phyloP scores from a whole-genome alignment of 35 echinoderm and acorn worm species.

The Lytechinus variegatus region DNA sequence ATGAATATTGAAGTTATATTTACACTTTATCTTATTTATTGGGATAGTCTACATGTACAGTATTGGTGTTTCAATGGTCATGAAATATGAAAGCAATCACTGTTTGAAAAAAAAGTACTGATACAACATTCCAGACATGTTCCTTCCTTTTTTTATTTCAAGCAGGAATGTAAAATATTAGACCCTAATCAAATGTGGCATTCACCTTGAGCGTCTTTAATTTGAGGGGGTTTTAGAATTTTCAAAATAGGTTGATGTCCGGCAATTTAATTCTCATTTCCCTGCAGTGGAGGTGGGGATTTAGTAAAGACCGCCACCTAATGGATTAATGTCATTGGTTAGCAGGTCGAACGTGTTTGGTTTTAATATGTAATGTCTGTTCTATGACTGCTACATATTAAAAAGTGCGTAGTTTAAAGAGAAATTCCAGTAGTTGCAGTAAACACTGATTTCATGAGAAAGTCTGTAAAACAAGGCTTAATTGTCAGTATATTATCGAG shows the following conservation, averaged over 20 bases:
- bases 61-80: too few relatives aligned
- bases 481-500: too few relatives aligned
- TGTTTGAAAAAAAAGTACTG: too few relatives aligned
- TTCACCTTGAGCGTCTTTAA: neutral
- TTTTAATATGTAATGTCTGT: neutral
- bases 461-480: too few relatives aligned
- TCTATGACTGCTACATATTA: neutral
- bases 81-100: too few relatives aligned
- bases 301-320: neutral
- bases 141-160: too few relatives aligned
- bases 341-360: neutral
- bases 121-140: too few relatives aligned
- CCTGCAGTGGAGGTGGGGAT: neutral
- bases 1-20: too few relatives aligned
- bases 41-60: too few relatives aligned
- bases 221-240: neutral
- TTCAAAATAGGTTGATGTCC: neutral
- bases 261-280: neutral
- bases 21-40: too few relatives aligned
- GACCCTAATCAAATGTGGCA: neutral
- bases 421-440: too few relatives aligned
- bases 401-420: neutral
- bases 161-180: neutral
- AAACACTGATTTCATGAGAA: too few relatives aligned
- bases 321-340: neutral